phyloP scores from a whole-genome alignment of 1,140 invertebrate species.

The Ostrea edulis region DNA sequence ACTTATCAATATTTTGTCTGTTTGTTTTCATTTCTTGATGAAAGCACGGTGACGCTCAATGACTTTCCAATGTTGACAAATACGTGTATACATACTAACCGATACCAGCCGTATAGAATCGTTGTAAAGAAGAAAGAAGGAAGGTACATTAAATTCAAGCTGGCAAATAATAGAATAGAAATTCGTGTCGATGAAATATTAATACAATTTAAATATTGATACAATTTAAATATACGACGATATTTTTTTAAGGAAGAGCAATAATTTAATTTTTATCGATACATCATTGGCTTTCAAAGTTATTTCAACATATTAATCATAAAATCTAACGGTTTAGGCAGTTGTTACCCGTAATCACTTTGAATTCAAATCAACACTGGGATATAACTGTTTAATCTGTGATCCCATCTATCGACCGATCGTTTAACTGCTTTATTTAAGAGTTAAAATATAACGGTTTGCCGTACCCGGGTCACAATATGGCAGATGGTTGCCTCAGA shows the following conservation, averaged over 20 bases:
- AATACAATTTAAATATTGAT: too few species aligned
- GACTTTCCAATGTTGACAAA: too few species aligned
- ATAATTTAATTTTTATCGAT: not conserved
- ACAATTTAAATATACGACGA: too few species aligned
- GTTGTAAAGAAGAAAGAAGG: too few species aligned
- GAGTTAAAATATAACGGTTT: slow-evolving; percentile 11
- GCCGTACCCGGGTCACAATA: not conserved
- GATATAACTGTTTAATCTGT: not conserved
- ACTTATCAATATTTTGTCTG: not conserved
- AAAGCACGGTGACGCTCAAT: too few species aligned
- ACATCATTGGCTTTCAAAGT: not conserved
- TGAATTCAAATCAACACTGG: not conserved
- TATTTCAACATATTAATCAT: not conserved
- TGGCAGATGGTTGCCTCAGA: slow-evolving; percentile 3
- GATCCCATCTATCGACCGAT: not conserved
- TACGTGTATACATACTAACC: too few species aligned
- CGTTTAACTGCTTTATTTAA: slow-evolving; percentile 4
- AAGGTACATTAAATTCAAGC: too few species aligned
- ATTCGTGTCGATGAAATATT: too few species aligned
- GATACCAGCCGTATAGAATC: too few species aligned
- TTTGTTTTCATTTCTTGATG: too few species aligned
- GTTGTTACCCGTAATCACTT: not conserved
- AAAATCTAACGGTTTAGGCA: not conserved
- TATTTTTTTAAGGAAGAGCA: too few species aligned
- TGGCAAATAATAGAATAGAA: too few species aligned